A percentile compares a stretch with the other conserved stretches of the same genome.
phyloP scores from a whole-genome alignment of 2,888 invertebrate genomes.

The Eubasilissa splendida region DNA sequence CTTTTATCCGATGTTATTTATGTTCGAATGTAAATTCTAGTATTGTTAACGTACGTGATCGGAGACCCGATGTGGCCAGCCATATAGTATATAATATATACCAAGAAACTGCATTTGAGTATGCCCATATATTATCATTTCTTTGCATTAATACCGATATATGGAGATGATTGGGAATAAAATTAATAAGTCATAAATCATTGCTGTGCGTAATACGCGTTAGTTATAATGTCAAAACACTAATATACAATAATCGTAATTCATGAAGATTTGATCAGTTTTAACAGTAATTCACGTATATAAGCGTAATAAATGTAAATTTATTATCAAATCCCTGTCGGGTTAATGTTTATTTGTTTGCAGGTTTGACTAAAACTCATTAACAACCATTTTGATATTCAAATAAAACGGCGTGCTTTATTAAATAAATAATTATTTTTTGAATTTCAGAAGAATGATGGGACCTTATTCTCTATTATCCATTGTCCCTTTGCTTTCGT shows the following conservation, averaged over 20 bases:
- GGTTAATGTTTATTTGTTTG: background rate
- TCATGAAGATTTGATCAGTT: slow-evolving; percentile 11
- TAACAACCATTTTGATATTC: too few species aligned
- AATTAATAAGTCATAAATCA: slow-evolving; percentile 25
- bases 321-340: background rate
- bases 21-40: slow-evolving; percentile 24
- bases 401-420: too few species aligned
- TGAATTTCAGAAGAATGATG: too few species aligned
- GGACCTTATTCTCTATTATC: too few species aligned
- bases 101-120: background rate
- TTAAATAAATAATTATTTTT: too few species aligned
- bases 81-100: slow-evolving; percentile 18
- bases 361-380: too few species aligned
- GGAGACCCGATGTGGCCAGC: slow-evolving; percentile 26
- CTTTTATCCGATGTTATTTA: slow-evolving; percentile 25
- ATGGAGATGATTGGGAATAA: slow-evolving; percentile 8
- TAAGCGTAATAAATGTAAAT: slow-evolving; percentile 18
- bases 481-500: too few species aligned
- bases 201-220: slow-evolving; percentile 20
- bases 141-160: slow-evolving; percentile 20
- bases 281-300: background rate
- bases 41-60: slow-evolving; percentile 34
- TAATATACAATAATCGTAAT: slow-evolving; percentile 8
- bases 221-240: background rate
- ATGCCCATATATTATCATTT: slow-evolving; percentile 1